Conservation (phyloP, 2,888 invertebrate species). For the Dasypogon diadema region DNA sequence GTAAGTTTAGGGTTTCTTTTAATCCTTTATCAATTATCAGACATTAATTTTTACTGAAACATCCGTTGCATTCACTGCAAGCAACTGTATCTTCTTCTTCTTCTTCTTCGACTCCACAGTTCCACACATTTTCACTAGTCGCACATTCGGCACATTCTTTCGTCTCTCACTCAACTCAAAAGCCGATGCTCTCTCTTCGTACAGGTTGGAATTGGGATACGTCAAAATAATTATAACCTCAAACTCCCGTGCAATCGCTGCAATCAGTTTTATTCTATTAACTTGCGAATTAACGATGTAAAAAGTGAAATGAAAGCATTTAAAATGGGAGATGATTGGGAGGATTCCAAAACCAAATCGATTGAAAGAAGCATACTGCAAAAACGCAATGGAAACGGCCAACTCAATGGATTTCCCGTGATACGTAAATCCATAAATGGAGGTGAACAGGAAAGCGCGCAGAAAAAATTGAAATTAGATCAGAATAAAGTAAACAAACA, state of each 20-base stretch:
- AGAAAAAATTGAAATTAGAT: conserved; percentile 57
- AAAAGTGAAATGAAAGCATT: neutral
- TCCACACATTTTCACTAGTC: too few species aligned
- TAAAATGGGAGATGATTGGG: conserved; percentile 27
- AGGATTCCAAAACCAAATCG: conserved; percentile 6
- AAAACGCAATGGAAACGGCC: conserved; percentile 52
- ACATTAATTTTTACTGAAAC: too few species aligned
- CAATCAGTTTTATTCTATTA: neutral
- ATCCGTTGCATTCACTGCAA: too few species aligned
- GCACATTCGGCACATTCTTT: neutral
- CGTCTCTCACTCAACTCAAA: neutral
- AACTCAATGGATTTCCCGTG: conserved; percentile 58
- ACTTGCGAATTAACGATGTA: neutral
- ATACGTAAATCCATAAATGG: conserved; percentile 59
- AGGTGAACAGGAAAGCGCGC: conserved; percentile 54
- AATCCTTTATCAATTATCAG: too few species aligned
- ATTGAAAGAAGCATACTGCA: conserved; percentile 6
- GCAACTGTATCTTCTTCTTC: too few species aligned
- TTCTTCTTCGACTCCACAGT: too few species aligned
- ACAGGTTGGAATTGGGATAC: neutral
- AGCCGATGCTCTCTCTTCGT: neutral
- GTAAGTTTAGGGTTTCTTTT: too few species aligned
- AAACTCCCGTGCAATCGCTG: neutral
- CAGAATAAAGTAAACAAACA: conserved; percentile 38
- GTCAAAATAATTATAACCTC: neutral